phyloP scores from a whole-genome alignment of 2,113 vertebrate species.

The Poeciliopsis retropinna region DNA sequence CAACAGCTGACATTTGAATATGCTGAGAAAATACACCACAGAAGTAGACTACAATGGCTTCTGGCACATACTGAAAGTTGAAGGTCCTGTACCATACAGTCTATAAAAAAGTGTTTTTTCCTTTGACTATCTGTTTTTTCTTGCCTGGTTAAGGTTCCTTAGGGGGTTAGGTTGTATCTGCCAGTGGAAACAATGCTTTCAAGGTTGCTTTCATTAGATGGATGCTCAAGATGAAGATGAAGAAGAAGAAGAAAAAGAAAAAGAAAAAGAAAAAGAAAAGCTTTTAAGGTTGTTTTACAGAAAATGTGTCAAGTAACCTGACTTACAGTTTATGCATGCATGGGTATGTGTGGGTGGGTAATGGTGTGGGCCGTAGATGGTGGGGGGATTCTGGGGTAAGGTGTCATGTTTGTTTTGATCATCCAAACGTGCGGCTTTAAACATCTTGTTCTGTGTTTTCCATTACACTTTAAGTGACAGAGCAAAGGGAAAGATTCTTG shows the following conservation, averaged over 20 bases:
- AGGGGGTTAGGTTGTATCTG: conserved; percentile 56
- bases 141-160: conserved; percentile 58
- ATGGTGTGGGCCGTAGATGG: conserved; percentile 9
- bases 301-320: conserved; percentile 59
- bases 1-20: conserved; percentile 58
- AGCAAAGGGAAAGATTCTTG: conserved; percentile 20
- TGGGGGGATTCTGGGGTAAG: conserved; percentile 12
- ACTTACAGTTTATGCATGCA: conserved; percentile 41
- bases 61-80: conserved; percentile 65
- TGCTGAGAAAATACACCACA: conserved; percentile 50
- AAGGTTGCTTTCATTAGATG: conserved; percentile 72
- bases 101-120: conserved; percentile 61
- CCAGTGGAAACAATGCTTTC: conserved; percentile 69
- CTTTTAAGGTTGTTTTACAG: conserved; percentile 67
- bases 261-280: conserved; percentile 16
- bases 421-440: conserved; percentile 40
- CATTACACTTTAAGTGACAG: conserved; percentile 16
- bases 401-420: conserved; percentile 63
- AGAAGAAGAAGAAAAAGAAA: conserved; percentile 28
- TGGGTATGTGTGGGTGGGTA: conserved; percentile 43
- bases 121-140: conserved; percentile 62
- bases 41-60: conserved; percentile 43
- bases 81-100: conserved; percentile 52
- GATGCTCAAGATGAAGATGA: conserved; percentile 45
- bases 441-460: conserved; percentile 23